Evolutionary conservation across 2,113 vertebrate species (phyloP).

Genomic region (Hydropotes inermis): DNA sequence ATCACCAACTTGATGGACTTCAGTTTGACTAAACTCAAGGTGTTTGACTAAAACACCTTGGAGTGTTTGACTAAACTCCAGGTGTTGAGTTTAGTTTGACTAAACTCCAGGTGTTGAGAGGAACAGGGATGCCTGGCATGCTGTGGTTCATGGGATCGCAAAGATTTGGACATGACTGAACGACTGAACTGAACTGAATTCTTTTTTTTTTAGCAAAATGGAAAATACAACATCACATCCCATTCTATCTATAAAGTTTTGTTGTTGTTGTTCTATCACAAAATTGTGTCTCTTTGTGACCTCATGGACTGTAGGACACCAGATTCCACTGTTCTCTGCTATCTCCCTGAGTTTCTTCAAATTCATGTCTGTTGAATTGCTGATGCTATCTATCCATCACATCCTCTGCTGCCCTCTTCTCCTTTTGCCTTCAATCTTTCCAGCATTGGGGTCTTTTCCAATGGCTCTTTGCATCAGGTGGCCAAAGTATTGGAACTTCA

Average conservation of each 20-base stretch:
- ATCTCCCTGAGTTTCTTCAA: background rate
- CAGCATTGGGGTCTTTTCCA: background rate
- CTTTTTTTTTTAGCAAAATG: background rate
- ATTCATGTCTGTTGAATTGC: background rate
- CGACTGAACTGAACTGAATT: background rate
- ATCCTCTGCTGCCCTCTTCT: background rate
- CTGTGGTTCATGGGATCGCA: accelerated
- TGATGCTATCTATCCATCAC: background rate
- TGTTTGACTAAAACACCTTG: background rate
- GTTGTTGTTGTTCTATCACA: background rate
- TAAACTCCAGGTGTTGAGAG: background rate
- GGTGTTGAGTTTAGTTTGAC: too few species aligned
- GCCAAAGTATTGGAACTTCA: background rate
- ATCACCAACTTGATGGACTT: background rate
- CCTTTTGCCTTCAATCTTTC: background rate
- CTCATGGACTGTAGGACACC: background rate
- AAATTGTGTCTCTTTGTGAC: background rate
- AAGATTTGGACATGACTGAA: background rate
- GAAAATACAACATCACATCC: background rate
- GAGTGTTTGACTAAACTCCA: background rate
- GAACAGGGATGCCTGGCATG: accelerated
- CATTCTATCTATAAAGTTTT: background rate
- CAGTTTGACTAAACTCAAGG: background rate
- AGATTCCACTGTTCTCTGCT: background rate
- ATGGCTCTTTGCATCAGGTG: accelerated